Evolutionary conservation across 2,797 vertebrate species (phyloP).

Genomic region (Eulemur mongoz): DNA sequence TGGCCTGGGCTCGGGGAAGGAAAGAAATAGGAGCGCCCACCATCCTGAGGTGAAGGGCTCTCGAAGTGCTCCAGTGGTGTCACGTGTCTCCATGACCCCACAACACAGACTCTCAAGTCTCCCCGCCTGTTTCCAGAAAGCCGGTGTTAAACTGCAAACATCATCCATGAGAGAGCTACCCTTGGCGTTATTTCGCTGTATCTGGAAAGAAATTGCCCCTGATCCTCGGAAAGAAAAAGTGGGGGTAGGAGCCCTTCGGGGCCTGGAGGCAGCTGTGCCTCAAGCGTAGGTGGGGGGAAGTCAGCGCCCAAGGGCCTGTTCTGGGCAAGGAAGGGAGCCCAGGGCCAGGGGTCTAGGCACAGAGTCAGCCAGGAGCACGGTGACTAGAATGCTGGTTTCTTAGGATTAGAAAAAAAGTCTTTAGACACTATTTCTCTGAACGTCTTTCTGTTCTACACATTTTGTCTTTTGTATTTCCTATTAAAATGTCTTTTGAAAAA

Average conservation of each 20-base stretch:
- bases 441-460: neutral
- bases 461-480: neutral
- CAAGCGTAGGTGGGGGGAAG: too few relatives aligned
- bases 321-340: neutral
- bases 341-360: neutral
- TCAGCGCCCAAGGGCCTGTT: too few relatives aligned
- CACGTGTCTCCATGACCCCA: neutral
- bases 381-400: neutral
- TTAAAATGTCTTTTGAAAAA: neutral
- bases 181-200: rapidly evolving
- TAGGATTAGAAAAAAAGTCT: neutral
- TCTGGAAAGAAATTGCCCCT: neutral
- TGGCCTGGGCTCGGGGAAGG: neutral
- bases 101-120: neutral
- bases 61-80: neutral
- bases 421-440: neutral
- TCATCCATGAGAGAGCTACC: neutral
- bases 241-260: too few relatives aligned
- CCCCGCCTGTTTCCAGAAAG: neutral
- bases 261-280: neutral
- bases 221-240: neutral
- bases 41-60: neutral
- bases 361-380: neutral
- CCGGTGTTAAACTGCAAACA: neutral
- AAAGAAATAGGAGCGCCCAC: neutral